Evolutionary conservation across 2,797 vertebrate species (phyloP).

Genomic region (Tapirus indicus): DNA sequence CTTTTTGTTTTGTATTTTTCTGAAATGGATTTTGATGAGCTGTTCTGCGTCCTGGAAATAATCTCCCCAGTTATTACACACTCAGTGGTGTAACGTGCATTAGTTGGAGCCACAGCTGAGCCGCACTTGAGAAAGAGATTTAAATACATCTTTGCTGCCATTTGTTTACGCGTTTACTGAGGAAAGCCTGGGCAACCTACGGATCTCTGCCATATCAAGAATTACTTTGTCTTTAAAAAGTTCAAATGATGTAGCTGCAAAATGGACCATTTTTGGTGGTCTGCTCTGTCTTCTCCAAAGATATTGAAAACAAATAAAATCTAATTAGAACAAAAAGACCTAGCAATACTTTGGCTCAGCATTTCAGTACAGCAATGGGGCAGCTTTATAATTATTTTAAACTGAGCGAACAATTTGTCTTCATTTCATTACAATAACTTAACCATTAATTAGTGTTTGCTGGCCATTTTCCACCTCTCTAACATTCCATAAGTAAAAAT

Average conservation of each 20-base stretch:
- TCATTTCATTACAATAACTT: constrained; percentile 68
- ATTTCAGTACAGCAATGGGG: constrained; percentile 45
- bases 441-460: constrained; percentile 66
- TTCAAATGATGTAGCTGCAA: constrained; percentile 52
- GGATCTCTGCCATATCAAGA: constrained; percentile 55
- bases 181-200: background rate
- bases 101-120: background rate
- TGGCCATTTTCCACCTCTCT: constrained; percentile 51
- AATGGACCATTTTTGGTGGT: constrained; percentile 29
- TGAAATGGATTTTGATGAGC: constrained; percentile 67
- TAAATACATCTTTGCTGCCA: constrained; percentile 31
- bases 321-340: constrained; percentile 69
- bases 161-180: constrained; percentile 15
- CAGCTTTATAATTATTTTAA: constrained; percentile 73
- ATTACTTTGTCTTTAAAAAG: constrained; percentile 61
- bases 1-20: constrained; percentile 34
- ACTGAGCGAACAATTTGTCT: constrained; percentile 67
- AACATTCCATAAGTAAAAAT: constrained; percentile 58
- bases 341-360: constrained; percentile 53
- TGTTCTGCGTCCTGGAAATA: constrained; percentile 55
- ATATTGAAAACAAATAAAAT: constrained; percentile 75
- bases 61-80: constrained; percentile 8
- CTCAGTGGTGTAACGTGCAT: background rate
- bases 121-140: constrained; percentile 54
- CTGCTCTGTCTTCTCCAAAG: constrained; percentile 33